These are phyloP conservation scores for Thelaira solivaga DNA, from an alignment of 2,888 invertebrate genomes.

Conservation along the genomic window DNA sequence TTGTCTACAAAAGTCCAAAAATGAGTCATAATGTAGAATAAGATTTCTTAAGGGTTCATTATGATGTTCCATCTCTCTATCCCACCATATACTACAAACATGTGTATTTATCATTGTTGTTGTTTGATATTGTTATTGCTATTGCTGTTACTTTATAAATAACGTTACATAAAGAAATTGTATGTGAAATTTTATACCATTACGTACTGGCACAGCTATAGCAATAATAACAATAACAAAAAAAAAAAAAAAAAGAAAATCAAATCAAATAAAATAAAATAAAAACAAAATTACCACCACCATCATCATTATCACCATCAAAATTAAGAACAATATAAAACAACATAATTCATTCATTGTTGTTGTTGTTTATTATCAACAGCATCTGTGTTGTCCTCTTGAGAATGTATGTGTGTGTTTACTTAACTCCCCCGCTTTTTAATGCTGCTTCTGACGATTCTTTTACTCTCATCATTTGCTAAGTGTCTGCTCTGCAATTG, in stretches of 20 bases:
- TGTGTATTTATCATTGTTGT: not conserved
- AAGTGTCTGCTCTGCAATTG: no score
- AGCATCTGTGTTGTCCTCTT: conserved; percentile 8
- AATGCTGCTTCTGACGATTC: no score
- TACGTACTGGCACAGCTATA: not conserved
- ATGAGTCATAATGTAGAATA: conserved; percentile 6
- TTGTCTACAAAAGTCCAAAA: not conserved
- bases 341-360: not conserved
- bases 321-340: not conserved
- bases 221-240: not conserved
- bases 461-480: no score
- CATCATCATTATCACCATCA: not conserved
- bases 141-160: not conserved
- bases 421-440: no score
- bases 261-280: not conserved
- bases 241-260: not conserved
- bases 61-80: not conserved
- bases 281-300: not conserved
- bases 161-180: conserved; percentile 30
- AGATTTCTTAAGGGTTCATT: not conserved
- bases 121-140: not conserved
- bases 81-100: not conserved
- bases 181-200: conserved; percentile 35
- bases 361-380: not conserved
- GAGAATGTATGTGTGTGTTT: no score